Conservation (phyloP, 2,113 vertebrate species). For the Chaetops frenatus region DNA sequence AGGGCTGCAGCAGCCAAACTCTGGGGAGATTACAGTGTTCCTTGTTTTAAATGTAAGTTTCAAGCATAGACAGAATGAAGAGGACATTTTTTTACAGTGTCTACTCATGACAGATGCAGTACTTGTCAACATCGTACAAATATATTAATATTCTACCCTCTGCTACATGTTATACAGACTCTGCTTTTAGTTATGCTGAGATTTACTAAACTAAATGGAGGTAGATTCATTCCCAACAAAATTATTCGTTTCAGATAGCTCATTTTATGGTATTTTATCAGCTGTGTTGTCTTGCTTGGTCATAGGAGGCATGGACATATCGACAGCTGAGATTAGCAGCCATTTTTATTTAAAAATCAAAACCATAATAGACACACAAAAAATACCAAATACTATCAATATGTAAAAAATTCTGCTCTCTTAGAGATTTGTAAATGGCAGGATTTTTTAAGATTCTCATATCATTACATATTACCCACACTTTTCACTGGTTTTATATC, state of each 20-base stretch:
- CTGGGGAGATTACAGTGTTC: not conserved
- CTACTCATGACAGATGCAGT: not conserved
- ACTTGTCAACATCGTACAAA: not conserved
- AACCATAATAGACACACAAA: not conserved
- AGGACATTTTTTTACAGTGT: not conserved
- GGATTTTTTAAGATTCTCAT: not conserved
- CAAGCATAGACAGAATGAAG: not conserved
- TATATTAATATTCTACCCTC: not conserved
- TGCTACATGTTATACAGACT: not conserved
- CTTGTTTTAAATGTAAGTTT: not conserved
- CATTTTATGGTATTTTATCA: not conserved
- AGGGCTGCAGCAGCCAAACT: not conserved
- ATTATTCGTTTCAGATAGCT: not conserved
- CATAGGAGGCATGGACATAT: not conserved
- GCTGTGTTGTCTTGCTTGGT: not conserved
- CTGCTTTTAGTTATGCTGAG: not conserved
- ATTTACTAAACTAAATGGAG: not conserved
- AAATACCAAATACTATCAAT: not conserved
- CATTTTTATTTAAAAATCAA: not conserved
- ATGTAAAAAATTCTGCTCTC: not conserved
- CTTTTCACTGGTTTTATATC: not conserved
- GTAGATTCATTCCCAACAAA: not conserved
- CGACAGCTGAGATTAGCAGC: not conserved
- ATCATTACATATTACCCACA: not conserved
- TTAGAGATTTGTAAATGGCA: not conserved